Base-by-base conservation (phyloP, 2,113 vertebrate genomes). In the Caloenas nicobarica region DNA sequence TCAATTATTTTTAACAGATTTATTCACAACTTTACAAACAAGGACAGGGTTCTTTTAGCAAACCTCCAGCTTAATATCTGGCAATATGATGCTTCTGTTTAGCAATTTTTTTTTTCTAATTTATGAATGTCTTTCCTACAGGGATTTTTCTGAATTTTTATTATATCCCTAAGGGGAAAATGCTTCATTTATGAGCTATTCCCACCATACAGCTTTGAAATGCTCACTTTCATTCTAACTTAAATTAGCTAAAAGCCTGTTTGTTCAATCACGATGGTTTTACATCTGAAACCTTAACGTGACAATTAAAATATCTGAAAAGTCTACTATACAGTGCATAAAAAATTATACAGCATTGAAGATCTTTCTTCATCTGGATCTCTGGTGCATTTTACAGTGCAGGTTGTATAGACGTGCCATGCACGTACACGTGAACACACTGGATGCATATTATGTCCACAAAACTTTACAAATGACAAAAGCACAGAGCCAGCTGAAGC, bases 1-100 rank as follows among this genome's bases (percentile, higher is more conserved):
- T 96, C 97, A 96, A 92, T 96, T 96, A 98, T 97, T 98, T 96
- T 95, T 96, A 96, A 97, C 96, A 96, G 97, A 97, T 97, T 97
- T 97, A 98, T 97, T 97, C 95, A 95, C 96, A 96, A 97, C 96
- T 97, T 97, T 96, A 97, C 95, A 98, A 98, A 98, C 93, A 97
- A 96, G 82, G 84, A 13, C 88, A 86, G 56, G 40, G 42, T 73
- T 88, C 62, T 95, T 78, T 95, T 19, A 91, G 92, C 85, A 88
- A 85, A 89, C 74, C 57, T 83, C 90, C 80, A 92, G 89, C 89
- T 97, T 95, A 91, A 80, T 94, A 64, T 40, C 83, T 65, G 26
- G 80, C 89, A 92, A 93, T 71, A 78, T 8, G 72, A 96, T 85
- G 93, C 95, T 95, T 93, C 95, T 91, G 85, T 94, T 95, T 88